Evolutionary conservation across 2,888 invertebrate genomes (phyloP).

Genomic region (Euclidia mi): DNA sequence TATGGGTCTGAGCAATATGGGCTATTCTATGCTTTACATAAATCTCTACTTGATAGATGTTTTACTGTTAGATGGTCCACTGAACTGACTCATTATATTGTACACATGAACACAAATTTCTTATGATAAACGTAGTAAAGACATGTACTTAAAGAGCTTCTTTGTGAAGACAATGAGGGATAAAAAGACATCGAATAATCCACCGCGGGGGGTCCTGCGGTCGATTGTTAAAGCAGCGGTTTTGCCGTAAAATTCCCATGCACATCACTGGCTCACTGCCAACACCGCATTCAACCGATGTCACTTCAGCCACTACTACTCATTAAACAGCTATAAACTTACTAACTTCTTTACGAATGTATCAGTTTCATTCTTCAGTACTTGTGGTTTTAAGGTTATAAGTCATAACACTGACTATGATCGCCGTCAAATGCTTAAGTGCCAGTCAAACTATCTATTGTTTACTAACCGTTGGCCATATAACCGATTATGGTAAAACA

Average conservation of each 20-base stretch:
- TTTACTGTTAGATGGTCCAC: too few relatives aligned
- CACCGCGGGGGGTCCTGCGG: constrained; percentile 45
- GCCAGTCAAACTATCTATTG: constrained; percentile 33
- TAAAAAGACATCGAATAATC: constrained; percentile 45
- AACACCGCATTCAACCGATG: constrained; percentile 30
- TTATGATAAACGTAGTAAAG: too few relatives aligned
- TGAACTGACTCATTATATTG: too few relatives aligned
- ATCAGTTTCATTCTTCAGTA: neutral
- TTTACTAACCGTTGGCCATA: constrained; percentile 15
- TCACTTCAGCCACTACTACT: constrained; percentile 20
- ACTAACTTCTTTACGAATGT: neutral
- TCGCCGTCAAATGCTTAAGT: neutral
- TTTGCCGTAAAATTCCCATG: constrained; percentile 58
- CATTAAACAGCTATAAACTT: constrained; percentile 23
- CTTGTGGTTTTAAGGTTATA: neutral
- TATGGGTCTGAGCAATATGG: too few relatives aligned
- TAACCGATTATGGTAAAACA: too few relatives aligned
- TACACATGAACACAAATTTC: too few relatives aligned
- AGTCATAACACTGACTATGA: neutral
- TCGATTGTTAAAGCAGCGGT: constrained; percentile 49
- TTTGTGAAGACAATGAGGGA: constrained; percentile 1
- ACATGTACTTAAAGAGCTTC: neutral
- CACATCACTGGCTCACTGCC: constrained; percentile 51
- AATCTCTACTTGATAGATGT: too few relatives aligned
- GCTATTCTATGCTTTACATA: too few relatives aligned